These are phyloP conservation scores for Vespertilio murinus DNA, from an alignment of 2,797 vertebrate genomes.

Conservation along the genomic window DNA sequence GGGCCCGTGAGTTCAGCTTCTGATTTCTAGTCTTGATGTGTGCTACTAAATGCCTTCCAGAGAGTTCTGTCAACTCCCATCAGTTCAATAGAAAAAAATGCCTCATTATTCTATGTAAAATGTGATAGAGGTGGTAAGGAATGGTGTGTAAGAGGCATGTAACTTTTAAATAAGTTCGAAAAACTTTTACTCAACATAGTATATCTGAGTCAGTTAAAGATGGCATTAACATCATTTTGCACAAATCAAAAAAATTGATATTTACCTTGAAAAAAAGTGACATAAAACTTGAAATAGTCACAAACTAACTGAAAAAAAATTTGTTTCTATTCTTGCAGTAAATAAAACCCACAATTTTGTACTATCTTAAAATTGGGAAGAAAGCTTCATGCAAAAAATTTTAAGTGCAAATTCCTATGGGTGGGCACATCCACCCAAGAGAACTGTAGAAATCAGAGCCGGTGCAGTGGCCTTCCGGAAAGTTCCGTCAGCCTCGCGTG, in stretches of 20 bases:
- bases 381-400: background rate
- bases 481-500: accelerated
- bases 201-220: background rate
- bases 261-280: background rate
- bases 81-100: too few species aligned
- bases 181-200: background rate
- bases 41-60: background rate
- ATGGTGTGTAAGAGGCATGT: too few species aligned
- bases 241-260: background rate
- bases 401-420: background rate
- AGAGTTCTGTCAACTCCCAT: background rate
- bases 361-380: background rate
- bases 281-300: background rate
- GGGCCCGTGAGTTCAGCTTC: background rate
- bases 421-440: background rate
- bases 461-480: background rate
- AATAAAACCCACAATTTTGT: background rate
- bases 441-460: background rate
- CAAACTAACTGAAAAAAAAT: background rate
- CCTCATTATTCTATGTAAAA: background rate
- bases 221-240: background rate
- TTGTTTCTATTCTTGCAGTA: background rate
- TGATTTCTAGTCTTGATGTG: background rate
- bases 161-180: background rate
- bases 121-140: background rate